phyloP scores from a whole-genome alignment of 2,113 vertebrate genomes.

The Scomber colias region DNA sequence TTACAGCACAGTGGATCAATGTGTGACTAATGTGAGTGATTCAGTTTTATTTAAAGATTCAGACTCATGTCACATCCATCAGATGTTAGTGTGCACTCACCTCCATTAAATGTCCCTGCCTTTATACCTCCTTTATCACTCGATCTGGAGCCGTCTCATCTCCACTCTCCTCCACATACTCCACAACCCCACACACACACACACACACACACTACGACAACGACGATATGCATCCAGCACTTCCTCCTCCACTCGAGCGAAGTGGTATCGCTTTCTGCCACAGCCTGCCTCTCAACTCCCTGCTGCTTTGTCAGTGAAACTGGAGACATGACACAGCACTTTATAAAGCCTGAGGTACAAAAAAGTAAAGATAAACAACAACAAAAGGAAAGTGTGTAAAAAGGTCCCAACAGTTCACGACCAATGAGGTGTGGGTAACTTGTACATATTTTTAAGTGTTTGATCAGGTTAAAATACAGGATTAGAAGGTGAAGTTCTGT shows the following conservation, averaged over 20 bases:
- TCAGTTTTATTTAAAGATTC: conserved; percentile 14
- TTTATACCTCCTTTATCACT: conserved; percentile 1
- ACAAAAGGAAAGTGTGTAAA: neutral
- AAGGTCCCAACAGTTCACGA: neutral
- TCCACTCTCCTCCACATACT: conserved; percentile 35
- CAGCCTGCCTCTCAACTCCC: conserved; percentile 34
- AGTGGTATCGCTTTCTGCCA: conserved; percentile 51
- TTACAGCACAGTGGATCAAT: neutral
- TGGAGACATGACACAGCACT: conserved; percentile 19
- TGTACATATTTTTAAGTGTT: neutral
- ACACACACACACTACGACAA: neutral
- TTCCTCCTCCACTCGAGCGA: conserved; percentile 54
- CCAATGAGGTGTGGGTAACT: no score
- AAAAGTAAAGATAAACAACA: neutral
- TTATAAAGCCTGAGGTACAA: conserved; percentile 6
- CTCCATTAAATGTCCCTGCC: conserved; percentile 11
- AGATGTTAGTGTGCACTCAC: neutral
- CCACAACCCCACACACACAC: conserved; percentile 8
- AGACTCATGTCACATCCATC: conserved; percentile 8
- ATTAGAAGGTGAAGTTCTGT: neutral
- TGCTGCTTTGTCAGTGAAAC: conserved; percentile 65
- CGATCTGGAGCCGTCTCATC: conserved; percentile 32
- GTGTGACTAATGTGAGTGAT: conserved; percentile 27
- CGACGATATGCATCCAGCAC: conserved; percentile 19
- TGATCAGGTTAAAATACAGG: neutral